Conservation (phyloP, 2,888 invertebrate species). For the Lydus trimaculatus region DNA sequence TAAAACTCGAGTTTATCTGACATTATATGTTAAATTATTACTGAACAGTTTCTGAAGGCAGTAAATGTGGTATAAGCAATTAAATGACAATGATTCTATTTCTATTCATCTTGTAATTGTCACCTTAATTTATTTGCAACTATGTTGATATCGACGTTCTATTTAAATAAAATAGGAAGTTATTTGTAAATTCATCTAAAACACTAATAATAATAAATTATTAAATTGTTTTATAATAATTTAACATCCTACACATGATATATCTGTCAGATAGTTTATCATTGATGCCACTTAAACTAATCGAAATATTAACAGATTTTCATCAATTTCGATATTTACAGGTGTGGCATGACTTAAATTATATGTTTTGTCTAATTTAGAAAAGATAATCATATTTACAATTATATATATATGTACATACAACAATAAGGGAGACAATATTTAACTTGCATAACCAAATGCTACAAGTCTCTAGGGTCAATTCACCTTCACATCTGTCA, state of each 20-base stretch:
- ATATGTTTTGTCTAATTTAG: neutral
- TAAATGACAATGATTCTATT: neutral
- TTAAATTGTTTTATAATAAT: neutral
- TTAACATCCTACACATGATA: neutral
- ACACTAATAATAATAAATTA: neutral
- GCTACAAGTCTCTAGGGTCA: slow-evolving; percentile 50
- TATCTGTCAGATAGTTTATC: neutral
- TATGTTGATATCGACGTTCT: neutral
- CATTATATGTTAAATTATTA: slow-evolving; percentile 8
- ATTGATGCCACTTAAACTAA: neutral
- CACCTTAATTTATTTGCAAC: neutral
- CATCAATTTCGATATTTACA: neutral
- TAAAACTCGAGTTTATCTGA: neutral
- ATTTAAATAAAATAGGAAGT: neutral
- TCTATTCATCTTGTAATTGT: slow-evolving; percentile 5
- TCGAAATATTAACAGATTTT: neutral
- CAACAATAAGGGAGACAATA: neutral
- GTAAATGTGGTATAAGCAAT: neutral
- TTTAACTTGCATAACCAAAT: slow-evolving; percentile 36
- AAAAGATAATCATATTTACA: neutral
- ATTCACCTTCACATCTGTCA: slow-evolving; percentile 57
- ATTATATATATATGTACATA: too few relatives aligned
- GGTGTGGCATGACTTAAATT: neutral
- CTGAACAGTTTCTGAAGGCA: neutral
- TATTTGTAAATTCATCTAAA: neutral